phyloP scores from a whole-genome alignment of 2,113 vertebrate species.

The Megaceryle torquata region DNA sequence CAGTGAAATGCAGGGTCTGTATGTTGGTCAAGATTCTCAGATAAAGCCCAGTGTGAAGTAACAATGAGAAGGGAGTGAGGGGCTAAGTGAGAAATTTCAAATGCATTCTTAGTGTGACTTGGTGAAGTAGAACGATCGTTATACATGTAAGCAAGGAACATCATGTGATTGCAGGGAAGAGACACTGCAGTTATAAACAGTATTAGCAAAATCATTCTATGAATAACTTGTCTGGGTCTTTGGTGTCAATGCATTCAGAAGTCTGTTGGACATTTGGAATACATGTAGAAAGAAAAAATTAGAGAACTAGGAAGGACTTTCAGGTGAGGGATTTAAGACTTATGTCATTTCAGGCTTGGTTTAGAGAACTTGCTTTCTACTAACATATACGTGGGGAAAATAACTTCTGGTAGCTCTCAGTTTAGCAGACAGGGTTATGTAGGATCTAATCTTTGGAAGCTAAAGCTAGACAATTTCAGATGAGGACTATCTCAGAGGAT shows the following conservation, averaged over 20 bases:
- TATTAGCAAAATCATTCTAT: background rate
- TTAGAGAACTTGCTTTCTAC: background rate
- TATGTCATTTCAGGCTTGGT: background rate
- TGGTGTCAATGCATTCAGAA: background rate
- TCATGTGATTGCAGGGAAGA: background rate
- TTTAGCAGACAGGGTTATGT: background rate
- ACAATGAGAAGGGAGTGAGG: background rate
- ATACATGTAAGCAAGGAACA: background rate
- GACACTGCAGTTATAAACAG: background rate
- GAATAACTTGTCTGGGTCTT: background rate
- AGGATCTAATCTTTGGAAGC: background rate
- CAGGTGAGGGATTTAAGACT: background rate
- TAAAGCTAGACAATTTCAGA: background rate
- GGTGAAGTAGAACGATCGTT: background rate
- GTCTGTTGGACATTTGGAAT: background rate
- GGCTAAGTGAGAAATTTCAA: background rate
- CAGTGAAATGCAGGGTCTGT: background rate
- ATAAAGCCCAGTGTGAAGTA: background rate
- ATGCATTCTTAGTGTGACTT: background rate
- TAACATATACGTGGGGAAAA: background rate
- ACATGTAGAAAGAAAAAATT: background rate
- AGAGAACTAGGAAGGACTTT: background rate
- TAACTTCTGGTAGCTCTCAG: background rate
- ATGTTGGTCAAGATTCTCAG: background rate
- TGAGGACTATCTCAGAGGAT: background rate